Evolutionary conservation across 2,113 vertebrate genomes (phyloP).

Genomic region (Australoheros scitulus): DNA sequence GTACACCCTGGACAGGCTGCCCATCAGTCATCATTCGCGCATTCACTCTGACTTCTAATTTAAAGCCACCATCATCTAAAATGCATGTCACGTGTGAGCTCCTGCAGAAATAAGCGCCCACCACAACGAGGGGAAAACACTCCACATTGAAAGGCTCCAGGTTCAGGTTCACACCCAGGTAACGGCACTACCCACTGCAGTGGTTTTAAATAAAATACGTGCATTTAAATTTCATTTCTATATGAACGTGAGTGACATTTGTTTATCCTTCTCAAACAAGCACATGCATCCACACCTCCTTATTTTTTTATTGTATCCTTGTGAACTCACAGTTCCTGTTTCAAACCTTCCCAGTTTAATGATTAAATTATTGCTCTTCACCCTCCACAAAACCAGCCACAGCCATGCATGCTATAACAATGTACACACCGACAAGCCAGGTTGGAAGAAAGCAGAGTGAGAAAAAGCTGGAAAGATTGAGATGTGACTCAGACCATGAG

Average conservation of each 20-base stretch:
- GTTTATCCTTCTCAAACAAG: not conserved
- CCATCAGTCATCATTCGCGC: not conserved
- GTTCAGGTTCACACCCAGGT: not conserved
- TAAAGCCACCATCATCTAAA: not conserved
- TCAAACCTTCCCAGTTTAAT: conserved; percentile 38
- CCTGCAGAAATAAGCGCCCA: not conserved
- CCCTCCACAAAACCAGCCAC: conserved; percentile 38
- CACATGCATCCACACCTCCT: conserved; percentile 4
- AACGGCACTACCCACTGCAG: not conserved
- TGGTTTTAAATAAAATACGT: not conserved
- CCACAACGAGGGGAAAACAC: not conserved
- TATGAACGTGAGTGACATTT: not conserved
- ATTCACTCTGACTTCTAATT: not conserved
- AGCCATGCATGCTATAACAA: conserved; percentile 35
- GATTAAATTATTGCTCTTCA: conserved; percentile 66
- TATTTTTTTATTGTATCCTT: conserved; percentile 36
- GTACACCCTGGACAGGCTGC: not conserved
- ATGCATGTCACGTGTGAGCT: not conserved
- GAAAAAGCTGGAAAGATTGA: conserved; percentile 43
- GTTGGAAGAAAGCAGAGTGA: not conserved
- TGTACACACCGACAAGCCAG: conserved; percentile 26
- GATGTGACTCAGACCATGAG: conserved; percentile 56
- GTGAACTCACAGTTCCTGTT: conserved; percentile 32
- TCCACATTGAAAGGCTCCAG: not conserved
- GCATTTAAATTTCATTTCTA: not conserved